phyloP scores from a whole-genome alignment of 2,113 vertebrate species.

The Oncorhynchus masou region DNA sequence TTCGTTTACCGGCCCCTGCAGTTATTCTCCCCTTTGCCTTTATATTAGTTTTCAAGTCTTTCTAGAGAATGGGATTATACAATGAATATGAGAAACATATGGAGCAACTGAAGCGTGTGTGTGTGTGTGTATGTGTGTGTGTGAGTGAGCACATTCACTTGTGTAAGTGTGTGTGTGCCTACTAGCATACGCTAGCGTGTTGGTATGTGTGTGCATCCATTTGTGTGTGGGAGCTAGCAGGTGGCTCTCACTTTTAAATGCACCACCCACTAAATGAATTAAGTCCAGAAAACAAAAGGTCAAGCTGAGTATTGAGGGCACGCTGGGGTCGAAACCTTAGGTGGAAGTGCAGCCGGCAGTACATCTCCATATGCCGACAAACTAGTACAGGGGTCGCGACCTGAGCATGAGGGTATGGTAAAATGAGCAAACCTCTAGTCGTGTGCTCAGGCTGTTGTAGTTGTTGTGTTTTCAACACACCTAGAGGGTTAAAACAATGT shows the following conservation, averaged over 20 bases:
- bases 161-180: background rate
- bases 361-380: background rate
- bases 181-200: background rate
- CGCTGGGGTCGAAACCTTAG: constrained; percentile 58
- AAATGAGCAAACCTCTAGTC: constrained; percentile 25
- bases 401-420: constrained; percentile 34
- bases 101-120: constrained; percentile 37
- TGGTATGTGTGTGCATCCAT: background rate
- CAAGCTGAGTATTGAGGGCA: constrained; percentile 49
- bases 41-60: constrained; percentile 62
- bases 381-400: constrained; percentile 52
- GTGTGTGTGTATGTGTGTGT: constrained; percentile 1
- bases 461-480: constrained; percentile 3
- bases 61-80: constrained; percentile 57
- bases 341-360: constrained; percentile 49
- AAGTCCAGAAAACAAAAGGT: constrained; percentile 58
- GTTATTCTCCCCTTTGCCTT: constrained; percentile 72
- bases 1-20: constrained; percentile 71
- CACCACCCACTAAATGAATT: constrained; percentile 47
- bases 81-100: constrained; percentile 53
- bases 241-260: constrained; percentile 11
- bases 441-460: background rate
- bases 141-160: constrained; percentile 1
- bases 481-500: constrained; percentile 42
- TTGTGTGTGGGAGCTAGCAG: background rate